Base-by-base conservation (phyloP, 2,113 vertebrate species). In the Uria lomvia region DNA sequence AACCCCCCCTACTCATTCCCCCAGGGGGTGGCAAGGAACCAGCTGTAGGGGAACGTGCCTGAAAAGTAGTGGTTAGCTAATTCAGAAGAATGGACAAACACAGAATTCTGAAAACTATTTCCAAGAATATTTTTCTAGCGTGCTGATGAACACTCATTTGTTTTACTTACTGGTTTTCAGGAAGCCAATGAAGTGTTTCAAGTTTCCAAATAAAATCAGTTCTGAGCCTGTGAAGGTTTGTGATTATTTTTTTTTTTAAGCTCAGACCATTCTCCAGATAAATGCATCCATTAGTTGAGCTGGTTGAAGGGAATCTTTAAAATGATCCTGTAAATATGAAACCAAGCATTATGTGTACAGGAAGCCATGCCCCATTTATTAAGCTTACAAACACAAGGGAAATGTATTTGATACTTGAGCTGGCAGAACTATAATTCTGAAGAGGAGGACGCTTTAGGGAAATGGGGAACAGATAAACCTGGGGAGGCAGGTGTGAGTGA, bases 21-120 rank as follows among this genome's bases (percentile, higher is more conserved):
- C 22, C 6, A 2, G 1, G 4, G 1, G 4, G 4, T 49, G 52
- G 8, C 20, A 38, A 53, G 42, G 30, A 30, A 49, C 8, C 4
- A 20, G 18, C 30, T 68, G 16, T 6, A 72, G 43, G 24, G 21
- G 11, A 75, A 72, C 3, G 2, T 38, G 20, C 16, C 22, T 34
- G 43, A 63, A 75, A 83, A 86, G 36, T 6, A 58, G 32, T 6
- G 6, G 27, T 63, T 68, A 80, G 16, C 12, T 68, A 65, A 38
- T 58, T 77, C 20, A 72, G 43, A 86, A 34, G 9, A 60, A 55
- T 11, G 27, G 42, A 30, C 50, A 58, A 22, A 13, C 15, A 67
- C 2, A 71, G 36, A 60, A 77, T 47, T 85, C 15, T 81, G 45
- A 65, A 86, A 79, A 50, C 5, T 50, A 11, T 55, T 59, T 30